Percentiles rank a stretch among this genome's conserved stretches.
These are phyloP conservation scores for Camponotus floridanus DNA, from an alignment of 1,140 invertebrate genomes.

Conservation along the genomic window DNA sequence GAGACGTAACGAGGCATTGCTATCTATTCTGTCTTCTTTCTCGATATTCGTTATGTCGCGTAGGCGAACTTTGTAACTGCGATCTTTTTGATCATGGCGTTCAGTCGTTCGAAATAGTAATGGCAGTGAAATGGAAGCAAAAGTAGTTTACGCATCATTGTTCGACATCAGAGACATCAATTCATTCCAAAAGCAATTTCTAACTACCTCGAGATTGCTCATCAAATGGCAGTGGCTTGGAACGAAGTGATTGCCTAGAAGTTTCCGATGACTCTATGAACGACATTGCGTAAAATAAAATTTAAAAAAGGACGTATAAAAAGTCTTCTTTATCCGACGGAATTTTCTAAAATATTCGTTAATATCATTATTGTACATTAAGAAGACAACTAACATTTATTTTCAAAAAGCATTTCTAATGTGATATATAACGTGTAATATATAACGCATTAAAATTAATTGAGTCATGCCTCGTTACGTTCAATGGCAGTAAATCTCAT, in stretches of 20 bases:
- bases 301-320: constrained; percentile 48
- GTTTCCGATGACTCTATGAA: constrained; percentile 30
- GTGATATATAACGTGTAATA: constrained; percentile 3
- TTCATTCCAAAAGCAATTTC: constrained; percentile 30
- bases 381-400: constrained; percentile 26
- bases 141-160: constrained; percentile 58
- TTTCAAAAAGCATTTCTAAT: constrained; percentile 40
- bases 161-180: constrained; percentile 23
- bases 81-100: constrained; percentile 48
- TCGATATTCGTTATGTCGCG: constrained; percentile 3
- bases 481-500: constrained; percentile 70
- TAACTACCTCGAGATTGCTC: constrained; percentile 43
- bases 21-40: neutral
- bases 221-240: constrained; percentile 73
- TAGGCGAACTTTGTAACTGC: constrained; percentile 35
- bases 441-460: constrained; percentile 42
- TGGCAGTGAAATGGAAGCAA: constrained; percentile 80
- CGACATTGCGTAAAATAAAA: constrained; percentile 45
- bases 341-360: constrained; percentile 8
- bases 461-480: constrained; percentile 36
- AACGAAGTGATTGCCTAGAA: constrained; percentile 53
- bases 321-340: constrained; percentile 23
- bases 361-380: neutral
- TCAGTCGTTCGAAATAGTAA: constrained; percentile 69
- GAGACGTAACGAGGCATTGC: constrained; percentile 41